Percentiles rank a stretch among this genome's conserved stretches.
These are phyloP conservation scores for Antheraea assamensis DNA, from an alignment of 2,888 invertebrate genomes.

Conservation along the genomic window DNA sequence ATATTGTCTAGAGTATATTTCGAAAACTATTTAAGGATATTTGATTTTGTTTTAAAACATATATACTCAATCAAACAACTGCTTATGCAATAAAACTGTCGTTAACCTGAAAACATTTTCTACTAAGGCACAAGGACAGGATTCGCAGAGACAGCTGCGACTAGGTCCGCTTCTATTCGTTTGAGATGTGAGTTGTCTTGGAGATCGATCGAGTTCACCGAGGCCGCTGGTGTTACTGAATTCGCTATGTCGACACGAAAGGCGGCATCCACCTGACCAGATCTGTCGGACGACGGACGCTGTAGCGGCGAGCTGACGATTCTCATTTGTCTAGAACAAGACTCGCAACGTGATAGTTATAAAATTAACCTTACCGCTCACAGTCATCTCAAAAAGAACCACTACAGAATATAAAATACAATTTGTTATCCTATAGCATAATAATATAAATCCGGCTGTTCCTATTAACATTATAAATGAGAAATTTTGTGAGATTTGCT, in stretches of 20 bases:
- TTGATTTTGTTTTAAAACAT: too few relatives aligned
- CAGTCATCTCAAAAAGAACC: too few relatives aligned
- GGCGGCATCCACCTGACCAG: conserved; percentile 53
- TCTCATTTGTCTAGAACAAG: conserved; percentile 13
- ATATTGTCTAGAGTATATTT: neutral
- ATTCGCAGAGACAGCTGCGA: conserved; percentile 46
- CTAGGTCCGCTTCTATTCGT: conserved; percentile 17
- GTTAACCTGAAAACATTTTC: conserved; percentile 45
- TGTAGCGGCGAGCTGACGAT: conserved; percentile 40
- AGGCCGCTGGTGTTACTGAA: conserved; percentile 29
- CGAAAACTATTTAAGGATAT: neutral
- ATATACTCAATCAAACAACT: neutral
- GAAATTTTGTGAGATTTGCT: too few relatives aligned
- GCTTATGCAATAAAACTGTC: neutral
- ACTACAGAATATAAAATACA: too few relatives aligned
- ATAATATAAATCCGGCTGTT: too few relatives aligned
- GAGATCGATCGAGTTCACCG: conserved; percentile 14
- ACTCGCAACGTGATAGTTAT: neutral
- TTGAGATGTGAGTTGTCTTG: neutral
- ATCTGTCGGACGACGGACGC: conserved; percentile 50
- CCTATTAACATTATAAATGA: too few relatives aligned
- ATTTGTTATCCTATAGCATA: too few relatives aligned
- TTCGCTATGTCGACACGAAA: conserved; percentile 42
- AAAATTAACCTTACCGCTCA: too few relatives aligned
- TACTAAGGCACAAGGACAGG: conserved; percentile 53